phyloP scores from a whole-genome alignment of 2,888 invertebrate genomes.

The Carpatolechia fugitivella region DNA sequence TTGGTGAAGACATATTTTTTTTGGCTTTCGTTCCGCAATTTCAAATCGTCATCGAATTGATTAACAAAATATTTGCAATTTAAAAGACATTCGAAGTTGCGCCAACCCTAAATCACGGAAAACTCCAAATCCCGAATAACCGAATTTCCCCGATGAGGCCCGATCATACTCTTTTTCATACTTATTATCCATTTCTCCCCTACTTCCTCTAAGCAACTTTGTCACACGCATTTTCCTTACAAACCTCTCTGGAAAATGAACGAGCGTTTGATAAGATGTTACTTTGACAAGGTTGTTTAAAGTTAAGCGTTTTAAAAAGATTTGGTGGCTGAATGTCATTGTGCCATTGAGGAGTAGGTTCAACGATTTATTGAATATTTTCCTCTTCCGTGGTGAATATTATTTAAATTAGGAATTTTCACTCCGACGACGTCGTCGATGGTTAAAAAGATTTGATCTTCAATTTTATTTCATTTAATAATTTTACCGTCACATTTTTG shows the following conservation, averaged over 20 bases:
- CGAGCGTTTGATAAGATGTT: not conserved
- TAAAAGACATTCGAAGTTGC: not conserved
- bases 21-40: no score
- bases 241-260: not conserved
- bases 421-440: no score
- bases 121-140: conserved; percentile 35
- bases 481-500: no score
- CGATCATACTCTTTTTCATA: conserved; percentile 39
- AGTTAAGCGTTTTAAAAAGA: conserved; percentile 30
- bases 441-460: no score
- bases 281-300: conserved; percentile 30
- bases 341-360: conserved; percentile 17
- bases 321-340: conserved; percentile 32
- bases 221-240: conserved; percentile 24
- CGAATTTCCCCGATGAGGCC: conserved; percentile 43
- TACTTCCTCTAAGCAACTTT: conserved; percentile 32
- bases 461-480: no score
- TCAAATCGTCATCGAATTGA: no score
- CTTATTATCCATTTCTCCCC: conserved; percentile 41
- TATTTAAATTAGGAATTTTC: not conserved
- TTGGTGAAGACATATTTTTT: no score
- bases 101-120: conserved; percentile 15
- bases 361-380: conserved; percentile 30
- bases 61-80: no score
- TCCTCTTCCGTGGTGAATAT: conserved; percentile 16